Evolutionary conservation across 92 coral and sea anemone genomes (phyloP).

Genomic region (Epizoanthus stellaris): DNA sequence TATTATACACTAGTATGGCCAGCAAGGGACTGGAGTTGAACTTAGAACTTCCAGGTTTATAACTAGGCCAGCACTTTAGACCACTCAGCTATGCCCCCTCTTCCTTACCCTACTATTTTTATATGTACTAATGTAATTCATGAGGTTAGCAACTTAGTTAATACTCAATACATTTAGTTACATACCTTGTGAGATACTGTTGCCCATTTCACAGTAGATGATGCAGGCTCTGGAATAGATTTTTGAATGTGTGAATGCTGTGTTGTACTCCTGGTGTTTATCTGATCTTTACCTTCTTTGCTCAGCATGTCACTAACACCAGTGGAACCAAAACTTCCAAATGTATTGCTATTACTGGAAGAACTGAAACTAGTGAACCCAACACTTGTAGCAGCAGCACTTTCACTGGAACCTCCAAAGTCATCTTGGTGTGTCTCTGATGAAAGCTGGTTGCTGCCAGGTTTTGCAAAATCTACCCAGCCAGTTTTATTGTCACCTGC

Average conservation of each 20-base stretch:
- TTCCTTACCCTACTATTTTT: too few relatives aligned
- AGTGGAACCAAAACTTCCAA: not conserved
- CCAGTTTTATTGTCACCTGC: slow-evolving; percentile 7
- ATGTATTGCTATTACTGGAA: not conserved
- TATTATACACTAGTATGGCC: too few relatives aligned
- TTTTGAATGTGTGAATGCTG: not conserved
- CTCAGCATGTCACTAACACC: not conserved
- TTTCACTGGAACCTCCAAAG: slow-evolving; percentile 23
- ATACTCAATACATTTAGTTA: not conserved
- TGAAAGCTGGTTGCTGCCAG: not conserved
- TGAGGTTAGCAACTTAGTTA: not conserved
- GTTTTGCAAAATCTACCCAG: slow-evolving; percentile 8
- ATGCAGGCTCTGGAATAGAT: not conserved
- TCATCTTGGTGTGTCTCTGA: not conserved
- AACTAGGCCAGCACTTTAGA: too few relatives aligned
- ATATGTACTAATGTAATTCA: not conserved
- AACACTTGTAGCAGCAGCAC: not conserved
- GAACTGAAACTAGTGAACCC: slow-evolving; percentile 5
- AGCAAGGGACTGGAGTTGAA: too few relatives aligned
- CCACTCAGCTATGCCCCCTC: too few relatives aligned
- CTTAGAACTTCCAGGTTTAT: too few relatives aligned
- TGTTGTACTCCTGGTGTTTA: not conserved
- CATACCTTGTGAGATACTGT: slow-evolving; percentile 20
- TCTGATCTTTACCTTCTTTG: not conserved
- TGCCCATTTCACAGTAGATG: not conserved